Percentiles rank a stretch among this genome's conserved stretches.
These are phyloP conservation scores for Acleris holmiana DNA, from an alignment of 2,888 invertebrate genomes.

Conservation along the genomic window DNA sequence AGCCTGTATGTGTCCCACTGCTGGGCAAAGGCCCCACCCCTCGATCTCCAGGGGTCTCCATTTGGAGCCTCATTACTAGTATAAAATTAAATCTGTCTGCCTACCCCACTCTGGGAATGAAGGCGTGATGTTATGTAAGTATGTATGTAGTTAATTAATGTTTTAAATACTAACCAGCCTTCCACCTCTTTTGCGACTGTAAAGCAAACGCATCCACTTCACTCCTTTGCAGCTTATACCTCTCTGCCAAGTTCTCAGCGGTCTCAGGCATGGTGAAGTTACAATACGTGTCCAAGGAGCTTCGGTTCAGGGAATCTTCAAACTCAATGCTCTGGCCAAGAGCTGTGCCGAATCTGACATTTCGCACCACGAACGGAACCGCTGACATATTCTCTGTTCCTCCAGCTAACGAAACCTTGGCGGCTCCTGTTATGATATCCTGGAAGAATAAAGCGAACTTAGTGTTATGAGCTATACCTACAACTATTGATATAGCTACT, in stretches of 20 bases:
- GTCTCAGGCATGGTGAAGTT: conserved; percentile 98
- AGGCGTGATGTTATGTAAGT: too few species aligned
- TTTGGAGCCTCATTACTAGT: too few species aligned
- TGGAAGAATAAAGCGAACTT: conserved; percentile 57
- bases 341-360: conserved; percentile 93
- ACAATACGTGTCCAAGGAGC: conserved; percentile 93
- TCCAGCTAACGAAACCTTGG: conserved; percentile 94
- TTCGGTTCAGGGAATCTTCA: conserved; percentile 90
- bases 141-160: too few species aligned
- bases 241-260: conserved; percentile 95
- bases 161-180: conserved; percentile 84
- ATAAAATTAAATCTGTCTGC: too few species aligned
- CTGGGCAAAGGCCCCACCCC: too few species aligned
- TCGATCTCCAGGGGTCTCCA: too few species aligned
- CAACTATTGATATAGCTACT: too few species aligned
- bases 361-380: conserved; percentile 92
- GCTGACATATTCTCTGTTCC: conserved; percentile 98
- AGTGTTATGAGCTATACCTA: neutral
- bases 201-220: conserved; percentile 94
- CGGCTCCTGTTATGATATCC: conserved; percentile 93
- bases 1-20: too few species aligned
- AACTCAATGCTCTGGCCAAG: conserved; percentile 90
- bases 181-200: conserved; percentile 94
- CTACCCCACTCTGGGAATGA: too few species aligned
- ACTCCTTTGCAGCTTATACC: conserved; percentile 90